Conservation (phyloP, 2,888 invertebrate species). For the Sericinus montela region DNA sequence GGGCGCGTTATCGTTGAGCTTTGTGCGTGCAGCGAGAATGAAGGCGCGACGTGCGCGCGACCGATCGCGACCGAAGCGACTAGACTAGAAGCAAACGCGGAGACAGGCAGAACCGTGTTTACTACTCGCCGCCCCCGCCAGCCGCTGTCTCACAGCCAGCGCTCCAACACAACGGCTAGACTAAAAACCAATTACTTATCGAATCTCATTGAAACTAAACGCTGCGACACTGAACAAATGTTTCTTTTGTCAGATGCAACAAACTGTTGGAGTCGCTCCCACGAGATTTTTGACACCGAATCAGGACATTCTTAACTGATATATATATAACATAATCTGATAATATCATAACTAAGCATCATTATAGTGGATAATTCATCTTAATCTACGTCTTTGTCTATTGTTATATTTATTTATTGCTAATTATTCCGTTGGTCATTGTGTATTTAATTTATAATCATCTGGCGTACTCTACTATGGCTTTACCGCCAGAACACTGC, state of each 20-base stretch:
- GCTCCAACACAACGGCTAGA: slow-evolving; percentile 23
- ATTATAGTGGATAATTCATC: background rate
- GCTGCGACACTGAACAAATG: slow-evolving; percentile 49
- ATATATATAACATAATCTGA: slow-evolving; percentile 27
- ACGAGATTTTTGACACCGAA: slow-evolving; percentile 52
- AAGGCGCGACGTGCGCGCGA: slow-evolving; percentile 56
- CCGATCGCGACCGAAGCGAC: slow-evolving; percentile 60
- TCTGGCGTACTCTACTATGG: no score
- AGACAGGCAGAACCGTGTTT: slow-evolving; percentile 24
- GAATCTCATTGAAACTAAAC: slow-evolving; percentile 46
- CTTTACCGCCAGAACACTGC: no score
- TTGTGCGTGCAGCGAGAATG: slow-evolving; percentile 18
- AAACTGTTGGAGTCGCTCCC: slow-evolving; percentile 41
- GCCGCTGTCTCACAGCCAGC: slow-evolving; percentile 17
- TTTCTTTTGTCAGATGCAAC: slow-evolving; percentile 41
- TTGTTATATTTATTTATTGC: background rate
- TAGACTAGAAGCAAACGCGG: slow-evolving; percentile 37
- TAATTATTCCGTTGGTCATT: background rate
- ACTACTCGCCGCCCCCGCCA: slow-evolving; percentile 11
- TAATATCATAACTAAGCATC: background rate
- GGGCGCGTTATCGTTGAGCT: slow-evolving; percentile 61
- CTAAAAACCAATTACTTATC: slow-evolving; percentile 65
- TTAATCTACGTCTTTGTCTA: background rate
- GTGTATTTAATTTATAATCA: background rate
- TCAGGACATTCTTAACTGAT: slow-evolving; percentile 31